Evolutionary conservation across 2,888 invertebrate genomes (phyloP), one percentile per base, ranked within the genome.

Genomic region (Lochmaea capreae): DNA sequence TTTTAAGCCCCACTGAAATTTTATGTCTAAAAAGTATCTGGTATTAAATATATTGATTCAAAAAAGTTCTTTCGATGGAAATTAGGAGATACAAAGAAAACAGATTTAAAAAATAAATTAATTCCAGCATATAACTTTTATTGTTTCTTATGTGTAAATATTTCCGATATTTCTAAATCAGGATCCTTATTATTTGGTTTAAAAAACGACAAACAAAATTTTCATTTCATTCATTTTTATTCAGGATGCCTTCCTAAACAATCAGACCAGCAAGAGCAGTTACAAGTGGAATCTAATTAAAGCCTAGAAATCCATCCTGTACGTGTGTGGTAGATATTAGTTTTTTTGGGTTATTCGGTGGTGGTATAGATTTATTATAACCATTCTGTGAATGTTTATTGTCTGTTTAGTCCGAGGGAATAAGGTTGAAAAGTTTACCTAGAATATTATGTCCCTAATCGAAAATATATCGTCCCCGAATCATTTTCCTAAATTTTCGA

Each of bases 291-390:
- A 49, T 67, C 42, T 75, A 71, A 39, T 73, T 71, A 71, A 74
- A 67, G 67, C 49, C 43, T 67, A 39, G 67, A 57, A 65, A 49
- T 22, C 18, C 57, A 49, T 39, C 26, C 57, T 58, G 62, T 67
- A 75, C 76, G 78, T 79, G 77, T 79, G 75, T 70, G 79, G 77
- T 67, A 69, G 54, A 73, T 63, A 66, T 67, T 65, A 68, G 72
- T 61, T 46, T 66, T 46, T 22, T 52, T 67, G 12, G 43, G 67
- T 49, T 63, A 63, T 71, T 58, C 57, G 73, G 73, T 75, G 75
- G 71, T 76, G 71, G 76, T 62, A 52, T 52, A 66, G 54, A 65
- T 67, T 26, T 33, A 65, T 61, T 39, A 46, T 59, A 26, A 46
- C 52, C 18, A 26, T 52, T 67, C 18, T 39, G 65, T 43, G 49